These are phyloP conservation scores for Siniperca scherzeri DNA, from an alignment of 2,797 vertebrate genomes.

Conservation along the genomic window DNA sequence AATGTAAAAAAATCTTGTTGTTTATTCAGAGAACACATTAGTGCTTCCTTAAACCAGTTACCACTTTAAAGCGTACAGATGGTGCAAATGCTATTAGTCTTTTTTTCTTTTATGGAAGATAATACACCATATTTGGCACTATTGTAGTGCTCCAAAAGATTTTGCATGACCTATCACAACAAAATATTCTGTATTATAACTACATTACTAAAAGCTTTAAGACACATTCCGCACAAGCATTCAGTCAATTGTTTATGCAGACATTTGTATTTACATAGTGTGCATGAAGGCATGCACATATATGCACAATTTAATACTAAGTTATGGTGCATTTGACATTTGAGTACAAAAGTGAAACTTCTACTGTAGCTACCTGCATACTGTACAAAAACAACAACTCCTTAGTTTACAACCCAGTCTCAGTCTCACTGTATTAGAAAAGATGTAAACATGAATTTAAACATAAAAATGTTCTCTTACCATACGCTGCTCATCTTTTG, in stretches of 20 bases:
- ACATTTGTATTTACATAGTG: constrained; percentile 83
- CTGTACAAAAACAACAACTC: constrained; percentile 85
- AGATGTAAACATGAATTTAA: constrained; percentile 81
- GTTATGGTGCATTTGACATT: constrained; percentile 85
- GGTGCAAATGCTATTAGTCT: constrained; percentile 71
- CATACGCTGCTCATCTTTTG: constrained; percentile 70
- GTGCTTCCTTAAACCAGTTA: constrained; percentile 82
- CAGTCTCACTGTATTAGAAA: constrained; percentile 78
- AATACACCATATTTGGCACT: constrained; percentile 82
- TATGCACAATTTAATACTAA: constrained; percentile 87
- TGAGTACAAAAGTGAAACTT: constrained; percentile 87
- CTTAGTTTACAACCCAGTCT: constrained; percentile 76
- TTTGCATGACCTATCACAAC: constrained; percentile 79
- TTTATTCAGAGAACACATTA: constrained; percentile 86
- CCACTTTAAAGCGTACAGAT: constrained; percentile 76
- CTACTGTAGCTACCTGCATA: constrained; percentile 81
- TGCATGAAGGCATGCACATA: constrained; percentile 80
- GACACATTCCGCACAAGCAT: constrained; percentile 84
- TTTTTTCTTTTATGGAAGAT: constrained; percentile 72
- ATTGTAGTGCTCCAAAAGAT: constrained; percentile 68
- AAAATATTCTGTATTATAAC: constrained; percentile 80
- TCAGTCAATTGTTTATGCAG: constrained; percentile 84
- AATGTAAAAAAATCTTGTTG: constrained; percentile 72
- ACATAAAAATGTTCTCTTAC: constrained; percentile 63
- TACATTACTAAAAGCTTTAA: constrained; percentile 82